Evolutionary conservation across 2,113 vertebrate genomes (phyloP), one percentile per base, ranked within the genome.

Genomic region (Charadrius vociferus): DNA sequence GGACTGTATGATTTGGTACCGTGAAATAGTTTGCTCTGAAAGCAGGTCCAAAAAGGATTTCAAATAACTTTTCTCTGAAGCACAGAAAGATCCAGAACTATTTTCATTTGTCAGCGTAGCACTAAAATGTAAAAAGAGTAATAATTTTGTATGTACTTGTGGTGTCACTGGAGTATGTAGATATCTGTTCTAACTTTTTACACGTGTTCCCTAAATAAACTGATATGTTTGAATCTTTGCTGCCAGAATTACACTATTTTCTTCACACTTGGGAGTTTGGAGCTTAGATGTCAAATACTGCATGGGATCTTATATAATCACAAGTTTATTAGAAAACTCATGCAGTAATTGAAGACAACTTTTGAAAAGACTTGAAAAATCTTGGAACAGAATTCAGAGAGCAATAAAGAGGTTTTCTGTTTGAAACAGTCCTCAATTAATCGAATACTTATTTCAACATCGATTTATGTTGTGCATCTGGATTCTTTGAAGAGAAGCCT

Each of bases 211-310:
- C 34, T 52, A 34, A 73, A 24, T 61, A 56, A 71, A 39, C 27
- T 1, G 3, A 17, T 0, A 4, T 59, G 12, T 67, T 56, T 6
- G 3, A 59, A 14, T 27, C 7, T 3, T 4, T 59, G 6, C 47
- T 75, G 47, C 58, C 62, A 59, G 39, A 72, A 55, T 73, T 39
- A 34, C 18, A 17, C 14, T 37, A 2, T 43, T 47, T 77, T 77
- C 23, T 81, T 93, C 67, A 56, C 23, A 8, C 17, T 14, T 41
- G 34, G 30, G 58, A n/a, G 20, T 58, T 37, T 71, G 41, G 32
- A 81, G n/a, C 32, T 90, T 85, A 30, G 7, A 17, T 83, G 49
- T 50, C 49, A 50, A 24, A 23, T 24, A 41, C 32, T 84, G 41
- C 17, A n/a, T 68, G 45, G 36, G 39, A 49, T 70, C 55, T 85